Percentiles rank a stretch among this genome's conserved stretches.
These are phyloP conservation scores for Axea sp. DNA, from an alignment of 2,888 invertebrate species.

Conservation along the genomic window DNA sequence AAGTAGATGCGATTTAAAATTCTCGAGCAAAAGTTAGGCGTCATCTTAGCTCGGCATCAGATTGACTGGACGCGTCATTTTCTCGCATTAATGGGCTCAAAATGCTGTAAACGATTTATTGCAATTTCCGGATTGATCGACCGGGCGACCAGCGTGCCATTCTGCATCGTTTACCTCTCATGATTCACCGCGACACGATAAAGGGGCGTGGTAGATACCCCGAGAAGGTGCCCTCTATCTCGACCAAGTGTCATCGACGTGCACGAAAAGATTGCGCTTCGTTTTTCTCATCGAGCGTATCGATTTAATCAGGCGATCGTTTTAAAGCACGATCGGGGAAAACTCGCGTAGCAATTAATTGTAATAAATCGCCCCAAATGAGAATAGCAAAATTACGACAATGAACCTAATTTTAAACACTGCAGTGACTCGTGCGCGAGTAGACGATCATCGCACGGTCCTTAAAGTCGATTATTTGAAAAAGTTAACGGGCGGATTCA, in stretches of 20 bases:
- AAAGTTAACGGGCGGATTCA: too few relatives aligned
- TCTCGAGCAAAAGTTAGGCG: background rate
- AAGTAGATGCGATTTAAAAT: background rate
- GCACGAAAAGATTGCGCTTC: constrained; percentile 4
- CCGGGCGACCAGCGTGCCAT: constrained; percentile 46
- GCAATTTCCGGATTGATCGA: constrained; percentile 54
- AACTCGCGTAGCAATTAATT: too few relatives aligned
- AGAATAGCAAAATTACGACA: too few relatives aligned
- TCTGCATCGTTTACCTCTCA: constrained; percentile 49
- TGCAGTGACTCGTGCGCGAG: too few relatives aligned
- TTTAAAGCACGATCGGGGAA: too few relatives aligned
- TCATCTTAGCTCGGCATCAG: background rate
- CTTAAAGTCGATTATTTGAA: too few relatives aligned
- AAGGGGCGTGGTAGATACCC: constrained; percentile 47
- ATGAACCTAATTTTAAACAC: too few relatives aligned
- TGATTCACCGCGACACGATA: constrained; percentile 52
- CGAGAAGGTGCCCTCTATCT: constrained; percentile 29
- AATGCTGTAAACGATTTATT: constrained; percentile 47
- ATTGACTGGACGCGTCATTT: constrained; percentile 36
- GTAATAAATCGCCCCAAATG: too few relatives aligned
- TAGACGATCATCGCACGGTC: too few relatives aligned
- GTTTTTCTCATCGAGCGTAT: background rate
- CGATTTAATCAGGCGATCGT: background rate
- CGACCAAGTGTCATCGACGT: constrained; percentile 16
- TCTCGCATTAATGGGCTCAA: constrained; percentile 41